Evolutionary conservation across 2,888 invertebrate species (phyloP), one percentile per base, ranked within the genome.

Genomic region (Anthophora plumipes): DNA sequence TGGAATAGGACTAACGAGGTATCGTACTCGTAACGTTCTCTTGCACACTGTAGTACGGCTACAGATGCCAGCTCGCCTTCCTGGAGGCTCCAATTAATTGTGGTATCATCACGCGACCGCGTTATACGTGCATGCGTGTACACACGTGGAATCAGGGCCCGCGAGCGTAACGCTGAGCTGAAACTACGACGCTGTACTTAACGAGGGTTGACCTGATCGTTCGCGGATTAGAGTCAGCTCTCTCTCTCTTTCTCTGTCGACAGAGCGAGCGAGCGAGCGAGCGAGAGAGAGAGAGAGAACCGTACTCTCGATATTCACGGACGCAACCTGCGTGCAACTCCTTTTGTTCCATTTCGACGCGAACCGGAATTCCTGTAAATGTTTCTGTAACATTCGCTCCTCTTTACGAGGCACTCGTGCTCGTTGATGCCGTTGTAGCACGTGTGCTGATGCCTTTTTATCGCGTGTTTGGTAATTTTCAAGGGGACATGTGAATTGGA

Each of bases 31-130:
- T 70, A 83, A 72, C 75, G 72, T 57, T 31, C 68, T 48, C 48
- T 52, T 70, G 25, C 66, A 66, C 54, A 54, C 48, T 55, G 60
- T 57, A 52, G 22, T 55, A 41, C 22, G 25, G 67, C 73, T 80
- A 52, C 77, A 64, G 63, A 81, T 73, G 67, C 70, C 64, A 64
- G 59, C 70, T 69, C 69, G 54, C 64, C 73, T 82, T 79, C 82
- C 74, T 59, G 57, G 55, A 69, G 85, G 76, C 61, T 71, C 68
- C 74, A 85, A 82, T 85, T 85, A 85, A 85, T 84, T 72, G 74
- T 70, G 66, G 77, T 70, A 81, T 84, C 84, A 81, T 84, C 84
- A 77, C 81, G 72, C 77, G 75, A 84, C 81, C 72, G 75, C 71
- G 74, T 83, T 80, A 83, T 60, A 57, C 43, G 67, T 61, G 68